These are phyloP conservation scores for Silurus aristotelis DNA, from an alignment of 2,797 vertebrate genomes.

Conservation along the genomic window DNA sequence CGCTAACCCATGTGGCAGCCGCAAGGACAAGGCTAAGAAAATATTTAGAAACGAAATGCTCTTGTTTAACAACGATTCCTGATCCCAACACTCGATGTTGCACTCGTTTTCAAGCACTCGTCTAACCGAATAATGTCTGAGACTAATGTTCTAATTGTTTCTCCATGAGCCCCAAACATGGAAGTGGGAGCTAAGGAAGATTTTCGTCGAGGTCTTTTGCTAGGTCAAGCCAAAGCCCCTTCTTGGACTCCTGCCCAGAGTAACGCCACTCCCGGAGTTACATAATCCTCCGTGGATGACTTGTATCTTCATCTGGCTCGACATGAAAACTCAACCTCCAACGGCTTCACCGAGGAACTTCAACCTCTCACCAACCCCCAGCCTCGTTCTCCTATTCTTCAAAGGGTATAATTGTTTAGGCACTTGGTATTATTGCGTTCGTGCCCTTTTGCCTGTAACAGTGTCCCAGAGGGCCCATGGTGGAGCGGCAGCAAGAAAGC, in stretches of 20 bases:
- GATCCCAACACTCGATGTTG: neutral
- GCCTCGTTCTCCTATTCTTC: neutral
- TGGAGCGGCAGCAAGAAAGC: neutral
- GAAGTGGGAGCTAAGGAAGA: constrained; percentile 40
- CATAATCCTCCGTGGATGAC: constrained; percentile 33
- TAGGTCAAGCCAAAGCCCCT: constrained; percentile 14
- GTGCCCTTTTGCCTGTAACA: constrained; percentile 1
- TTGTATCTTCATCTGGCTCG: constrained; percentile 10
- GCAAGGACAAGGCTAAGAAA: constrained; percentile 8
- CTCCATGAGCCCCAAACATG: neutral
- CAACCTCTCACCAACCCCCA: too few relatives aligned
- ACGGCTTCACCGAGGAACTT: neutral
- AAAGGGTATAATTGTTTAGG: neutral
- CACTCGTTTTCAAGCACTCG: neutral
- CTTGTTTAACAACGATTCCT: neutral
- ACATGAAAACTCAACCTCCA: neutral
- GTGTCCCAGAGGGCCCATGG: neutral
- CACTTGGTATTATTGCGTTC: neutral
- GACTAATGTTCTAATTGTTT: constrained; percentile 8
- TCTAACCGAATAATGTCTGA: too few relatives aligned
- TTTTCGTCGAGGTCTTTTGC: constrained; percentile 27
- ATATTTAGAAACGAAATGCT: neutral
- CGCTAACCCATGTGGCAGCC: constrained; percentile 2
- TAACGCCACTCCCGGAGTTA: constrained; percentile 51
- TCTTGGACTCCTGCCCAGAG: constrained; percentile 51